Conservation (phyloP, 2,888 invertebrate genomes). For the Bugula neritina region DNA sequence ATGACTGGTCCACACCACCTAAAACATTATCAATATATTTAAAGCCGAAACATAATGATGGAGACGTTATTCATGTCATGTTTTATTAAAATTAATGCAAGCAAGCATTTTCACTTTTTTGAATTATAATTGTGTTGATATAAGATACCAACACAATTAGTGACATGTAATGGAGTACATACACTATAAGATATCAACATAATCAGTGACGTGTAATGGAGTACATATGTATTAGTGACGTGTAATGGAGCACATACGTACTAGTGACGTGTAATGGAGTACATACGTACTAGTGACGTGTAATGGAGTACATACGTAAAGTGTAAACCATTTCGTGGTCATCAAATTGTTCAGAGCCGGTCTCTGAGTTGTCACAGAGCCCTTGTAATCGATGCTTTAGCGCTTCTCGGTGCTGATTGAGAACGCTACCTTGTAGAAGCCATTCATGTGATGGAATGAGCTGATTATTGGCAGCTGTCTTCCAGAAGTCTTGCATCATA, state of each 20-base stretch:
- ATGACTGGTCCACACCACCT: neutral
- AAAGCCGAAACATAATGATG: too few species aligned
- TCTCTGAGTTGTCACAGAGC: constrained; percentile 71
- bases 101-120: neutral
- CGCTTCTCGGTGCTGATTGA: constrained; percentile 84
- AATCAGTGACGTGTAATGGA: too few species aligned
- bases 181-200: too few species aligned
- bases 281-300: too few species aligned
- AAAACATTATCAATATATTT: too few species aligned
- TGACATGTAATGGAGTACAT: too few species aligned
- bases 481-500: constrained; percentile 23
- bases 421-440: constrained; percentile 81
- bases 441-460: constrained; percentile 82
- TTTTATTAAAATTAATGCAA: too few species aligned
- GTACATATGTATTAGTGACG: too few species aligned
- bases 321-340: constrained; percentile 77
- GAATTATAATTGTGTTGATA: neutral
- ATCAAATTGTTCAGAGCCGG: constrained; percentile 81
- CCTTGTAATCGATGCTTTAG: constrained; percentile 81
- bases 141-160: neutral
- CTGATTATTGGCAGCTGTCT: constrained; percentile 14
- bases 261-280: too few species aligned
- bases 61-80: too few species aligned
- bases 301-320: constrained; percentile 52
- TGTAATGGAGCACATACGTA: too few species aligned